Evolutionary conservation across 2,113 vertebrate genomes (phyloP).

Genomic region (Accipiter virgatus): DNA sequence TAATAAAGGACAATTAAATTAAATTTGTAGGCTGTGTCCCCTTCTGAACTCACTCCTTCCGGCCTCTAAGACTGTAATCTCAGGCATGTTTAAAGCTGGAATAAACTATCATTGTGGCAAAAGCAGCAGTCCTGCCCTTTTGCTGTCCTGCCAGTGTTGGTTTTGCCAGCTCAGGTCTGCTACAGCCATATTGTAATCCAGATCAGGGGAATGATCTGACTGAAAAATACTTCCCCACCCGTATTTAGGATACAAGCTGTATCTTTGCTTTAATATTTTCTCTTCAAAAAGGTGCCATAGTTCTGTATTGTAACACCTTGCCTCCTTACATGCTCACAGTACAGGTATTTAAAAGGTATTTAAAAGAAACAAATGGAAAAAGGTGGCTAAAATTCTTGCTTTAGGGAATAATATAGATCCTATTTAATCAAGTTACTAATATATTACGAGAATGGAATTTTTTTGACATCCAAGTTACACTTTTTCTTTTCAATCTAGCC

Average conservation of each 20-base stretch:
- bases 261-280: neutral
- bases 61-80: neutral
- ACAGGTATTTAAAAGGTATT: neutral
- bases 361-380: neutral
- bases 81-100: neutral
- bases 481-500: neutral
- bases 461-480: neutral
- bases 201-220: neutral
- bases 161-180: constrained; percentile 23
- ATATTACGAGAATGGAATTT: neutral
- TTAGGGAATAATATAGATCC: neutral
- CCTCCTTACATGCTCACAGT: neutral
- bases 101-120: constrained; percentile 1
- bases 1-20: neutral
- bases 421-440: neutral
- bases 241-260: neutral
- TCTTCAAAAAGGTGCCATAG: neutral
- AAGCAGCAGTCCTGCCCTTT: neutral
- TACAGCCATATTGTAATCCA: neutral
- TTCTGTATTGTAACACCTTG: neutral
- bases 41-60: neutral
- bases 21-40: neutral
- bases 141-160: neutral
- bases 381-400: neutral
- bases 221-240: neutral